phyloP scores from a whole-genome alignment of 2,888 invertebrate species.

The Cerastoderma edule region DNA sequence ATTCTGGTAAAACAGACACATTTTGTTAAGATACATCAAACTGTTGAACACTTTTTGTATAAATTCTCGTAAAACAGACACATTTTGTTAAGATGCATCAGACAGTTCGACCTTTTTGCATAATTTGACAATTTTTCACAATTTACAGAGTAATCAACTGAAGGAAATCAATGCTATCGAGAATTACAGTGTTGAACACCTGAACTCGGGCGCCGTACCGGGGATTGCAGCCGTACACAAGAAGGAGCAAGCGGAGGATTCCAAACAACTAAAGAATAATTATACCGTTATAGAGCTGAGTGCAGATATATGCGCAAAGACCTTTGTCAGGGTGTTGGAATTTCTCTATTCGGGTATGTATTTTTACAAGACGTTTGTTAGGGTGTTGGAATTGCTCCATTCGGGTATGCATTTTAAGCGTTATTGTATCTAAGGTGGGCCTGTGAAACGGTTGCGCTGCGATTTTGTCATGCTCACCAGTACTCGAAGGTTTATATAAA shows the following conservation, averaged over 20 bases:
- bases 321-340: slow-evolving; percentile 76
- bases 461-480: no score
- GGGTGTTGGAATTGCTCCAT: slow-evolving; percentile 79
- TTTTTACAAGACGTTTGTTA: slow-evolving; percentile 65
- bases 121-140: no score
- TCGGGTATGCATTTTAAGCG: no score
- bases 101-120: no score
- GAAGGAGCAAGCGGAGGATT: slow-evolving; percentile 24
- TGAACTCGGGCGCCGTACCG: slow-evolving; percentile 73
- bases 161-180: slow-evolving; percentile 62
- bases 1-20: no score
- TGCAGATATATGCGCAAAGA: slow-evolving; percentile 72
- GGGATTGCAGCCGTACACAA: slow-evolving; percentile 67
- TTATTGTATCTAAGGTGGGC: no score
- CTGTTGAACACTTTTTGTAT: no score
- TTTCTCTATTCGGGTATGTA: slow-evolving; percentile 79
- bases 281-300: slow-evolving; percentile 71
- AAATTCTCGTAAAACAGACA: no score
- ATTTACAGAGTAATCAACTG: slow-evolving; percentile 67
- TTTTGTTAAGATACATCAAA: no score
- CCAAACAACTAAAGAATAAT: slow-evolving; percentile 36
- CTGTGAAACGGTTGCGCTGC: no score
- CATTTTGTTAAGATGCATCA: no score
- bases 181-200: slow-evolving; percentile 65
- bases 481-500: no score